Conservation (phyloP, 2,113 vertebrate species). For the Labeo catla region DNA sequence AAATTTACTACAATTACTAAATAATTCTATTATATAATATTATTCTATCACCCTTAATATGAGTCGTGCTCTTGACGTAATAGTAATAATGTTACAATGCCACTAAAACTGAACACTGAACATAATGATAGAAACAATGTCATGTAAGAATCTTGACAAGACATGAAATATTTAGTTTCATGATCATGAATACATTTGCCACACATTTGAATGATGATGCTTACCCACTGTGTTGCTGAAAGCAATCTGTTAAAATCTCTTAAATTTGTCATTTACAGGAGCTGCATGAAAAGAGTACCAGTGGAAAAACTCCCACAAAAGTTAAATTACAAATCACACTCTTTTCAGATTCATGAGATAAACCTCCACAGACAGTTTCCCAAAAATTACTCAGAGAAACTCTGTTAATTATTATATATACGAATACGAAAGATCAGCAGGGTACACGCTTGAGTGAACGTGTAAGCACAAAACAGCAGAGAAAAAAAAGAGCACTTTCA, state of each 20-base stretch:
- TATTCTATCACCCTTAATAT: background rate
- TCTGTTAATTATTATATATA: conserved; percentile 3
- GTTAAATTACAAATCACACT: background rate
- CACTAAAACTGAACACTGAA: background rate
- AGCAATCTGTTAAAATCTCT: conserved; percentile 20
- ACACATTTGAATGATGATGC: conserved; percentile 5
- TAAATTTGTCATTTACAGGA: conserved; percentile 1
- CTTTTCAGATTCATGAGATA: background rate
- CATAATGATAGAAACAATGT: background rate
- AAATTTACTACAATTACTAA: background rate
- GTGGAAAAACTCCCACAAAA: background rate
- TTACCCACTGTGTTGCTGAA: background rate
- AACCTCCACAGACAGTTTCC: background rate
- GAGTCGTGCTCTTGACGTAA: background rate
- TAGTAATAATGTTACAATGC: background rate
- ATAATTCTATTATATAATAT: background rate
- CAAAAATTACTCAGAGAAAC: background rate
- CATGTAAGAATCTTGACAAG: background rate
- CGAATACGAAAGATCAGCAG: background rate
- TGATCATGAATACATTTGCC: background rate
- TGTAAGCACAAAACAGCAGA: background rate
- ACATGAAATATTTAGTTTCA: background rate
- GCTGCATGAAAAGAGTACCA: background rate
- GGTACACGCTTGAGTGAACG: background rate
- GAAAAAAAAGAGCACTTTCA: background rate